These are phyloP conservation scores for Gordius sp. DNA, from an alignment of 2,888 invertebrate genomes.

Conservation along the genomic window DNA sequence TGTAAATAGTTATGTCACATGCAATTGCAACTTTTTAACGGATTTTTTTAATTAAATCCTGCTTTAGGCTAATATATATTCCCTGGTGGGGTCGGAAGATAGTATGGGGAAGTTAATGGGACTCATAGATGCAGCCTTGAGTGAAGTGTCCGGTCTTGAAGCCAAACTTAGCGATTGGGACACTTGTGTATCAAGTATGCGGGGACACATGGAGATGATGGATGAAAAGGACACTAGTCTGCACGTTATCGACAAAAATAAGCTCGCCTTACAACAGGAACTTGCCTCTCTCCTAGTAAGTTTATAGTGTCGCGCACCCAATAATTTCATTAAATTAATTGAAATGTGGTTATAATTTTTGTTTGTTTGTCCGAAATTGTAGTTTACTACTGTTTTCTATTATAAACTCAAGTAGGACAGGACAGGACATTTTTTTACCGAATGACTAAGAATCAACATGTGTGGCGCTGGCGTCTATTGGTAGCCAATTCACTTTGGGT, in stretches of 20 bases:
- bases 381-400: no score
- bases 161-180: neutral
- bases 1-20: no score
- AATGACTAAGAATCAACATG: no score
- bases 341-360: no score
- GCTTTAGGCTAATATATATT: slow-evolving; percentile 1
- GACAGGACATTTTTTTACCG: no score
- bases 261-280: neutral
- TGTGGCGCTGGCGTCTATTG: no score
- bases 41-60: neutral
- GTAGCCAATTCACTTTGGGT: no score
- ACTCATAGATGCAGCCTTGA: neutral
- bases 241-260: neutral
- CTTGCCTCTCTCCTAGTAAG: neutral
- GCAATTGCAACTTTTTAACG: no score
- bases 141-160: neutral
- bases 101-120: neutral
- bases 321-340: no score
- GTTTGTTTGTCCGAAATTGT: no score
- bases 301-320: no score
- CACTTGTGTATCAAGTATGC: neutral
- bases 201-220: slow-evolving; percentile 6
- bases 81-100: neutral
- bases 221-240: neutral
- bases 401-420: no score